These are phyloP conservation scores for Theretra japonica DNA, from an alignment of 2,888 invertebrate species.

Conservation along the genomic window DNA sequence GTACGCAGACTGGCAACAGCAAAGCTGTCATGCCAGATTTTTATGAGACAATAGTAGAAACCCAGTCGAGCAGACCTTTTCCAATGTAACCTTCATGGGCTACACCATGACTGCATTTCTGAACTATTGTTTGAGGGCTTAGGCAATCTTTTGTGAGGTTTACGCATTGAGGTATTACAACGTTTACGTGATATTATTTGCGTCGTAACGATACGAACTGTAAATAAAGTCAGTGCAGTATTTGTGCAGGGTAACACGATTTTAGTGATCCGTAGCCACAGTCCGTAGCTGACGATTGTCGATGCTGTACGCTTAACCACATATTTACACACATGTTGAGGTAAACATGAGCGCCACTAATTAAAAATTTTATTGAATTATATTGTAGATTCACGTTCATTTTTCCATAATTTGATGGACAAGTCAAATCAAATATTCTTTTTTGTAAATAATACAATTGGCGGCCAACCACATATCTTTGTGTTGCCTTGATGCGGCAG, in stretches of 20 bases:
- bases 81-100: too few relatives aligned
- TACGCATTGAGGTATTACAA: too few relatives aligned
- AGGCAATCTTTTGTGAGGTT: background rate
- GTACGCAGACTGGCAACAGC: too few relatives aligned
- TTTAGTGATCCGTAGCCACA: background rate
- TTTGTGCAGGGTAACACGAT: constrained; percentile 2
- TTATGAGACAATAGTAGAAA: too few relatives aligned
- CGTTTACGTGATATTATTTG: background rate
- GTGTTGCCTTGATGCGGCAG: constrained; percentile 1
- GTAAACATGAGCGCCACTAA: background rate
- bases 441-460: constrained; percentile 13
- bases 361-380: background rate
- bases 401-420: constrained; percentile 28
- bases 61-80: too few relatives aligned
- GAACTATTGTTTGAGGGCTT: too few relatives aligned
- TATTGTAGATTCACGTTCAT: constrained; percentile 12
- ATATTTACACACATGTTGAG: background rate
- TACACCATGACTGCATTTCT: too few relatives aligned
- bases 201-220: background rate
- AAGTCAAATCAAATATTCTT: constrained; percentile 1
- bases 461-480: background rate
- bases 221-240: constrained; percentile 10
- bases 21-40: too few relatives aligned
- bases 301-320: background rate
- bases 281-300: background rate